Evolutionary conservation across 2,113 vertebrate species (phyloP).

Genomic region (Lampris megalopsis): DNA sequence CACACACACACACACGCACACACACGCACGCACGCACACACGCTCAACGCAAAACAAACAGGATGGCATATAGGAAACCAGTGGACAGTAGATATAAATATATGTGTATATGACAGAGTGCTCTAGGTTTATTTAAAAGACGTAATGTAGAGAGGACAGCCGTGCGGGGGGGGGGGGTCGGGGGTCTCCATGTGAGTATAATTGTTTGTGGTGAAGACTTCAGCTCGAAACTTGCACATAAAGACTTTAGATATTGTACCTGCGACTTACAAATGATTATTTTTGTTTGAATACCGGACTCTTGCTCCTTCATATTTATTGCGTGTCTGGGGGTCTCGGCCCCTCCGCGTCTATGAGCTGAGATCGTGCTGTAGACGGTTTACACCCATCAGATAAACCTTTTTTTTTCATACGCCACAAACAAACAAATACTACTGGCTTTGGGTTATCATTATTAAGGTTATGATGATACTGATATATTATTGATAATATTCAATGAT

Average conservation of each 20-base stretch:
- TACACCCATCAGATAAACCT: constrained; percentile 51
- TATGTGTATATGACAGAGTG: constrained; percentile 83
- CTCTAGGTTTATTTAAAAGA: constrained; percentile 84
- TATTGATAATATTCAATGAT: constrained; percentile 80
- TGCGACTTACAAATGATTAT: constrained; percentile 80
- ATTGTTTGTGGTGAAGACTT: constrained; percentile 82
- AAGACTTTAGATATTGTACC: constrained; percentile 85
- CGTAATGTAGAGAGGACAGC: constrained; percentile 70
- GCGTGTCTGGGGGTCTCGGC: constrained; percentile 69
- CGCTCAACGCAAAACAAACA: constrained; percentile 53
- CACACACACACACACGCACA: neutral
- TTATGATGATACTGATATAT: constrained; percentile 76
- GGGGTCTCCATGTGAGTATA: constrained; percentile 72
- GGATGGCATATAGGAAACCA: constrained; percentile 72
- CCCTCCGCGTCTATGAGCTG: constrained; percentile 37
- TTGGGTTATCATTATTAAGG: constrained; percentile 75
- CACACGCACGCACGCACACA: constrained; percentile 32
- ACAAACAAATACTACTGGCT: constrained; percentile 77
- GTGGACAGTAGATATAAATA: constrained; percentile 76
- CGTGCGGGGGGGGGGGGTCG: constrained; percentile 47
- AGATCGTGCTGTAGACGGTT: constrained; percentile 67
- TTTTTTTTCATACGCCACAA: constrained; percentile 65
- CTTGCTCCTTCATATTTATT: constrained; percentile 85
- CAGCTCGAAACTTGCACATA: constrained; percentile 86
- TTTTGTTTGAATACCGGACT: constrained; percentile 77